Conservation (phyloP, 2,797 vertebrate species). For the Esox masquinongy region DNA sequence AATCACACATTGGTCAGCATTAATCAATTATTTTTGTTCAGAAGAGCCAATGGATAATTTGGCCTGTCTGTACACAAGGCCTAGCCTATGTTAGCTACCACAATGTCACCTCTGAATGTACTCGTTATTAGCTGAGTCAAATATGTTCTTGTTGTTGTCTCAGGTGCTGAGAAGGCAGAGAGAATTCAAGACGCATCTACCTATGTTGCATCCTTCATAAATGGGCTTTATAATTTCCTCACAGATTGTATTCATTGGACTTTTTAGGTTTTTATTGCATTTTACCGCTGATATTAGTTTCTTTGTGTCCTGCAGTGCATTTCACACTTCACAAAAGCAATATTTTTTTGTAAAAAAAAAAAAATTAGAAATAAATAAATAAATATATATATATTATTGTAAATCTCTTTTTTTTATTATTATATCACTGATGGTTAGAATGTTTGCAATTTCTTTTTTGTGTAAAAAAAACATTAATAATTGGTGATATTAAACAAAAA, state of each 20-base stretch:
- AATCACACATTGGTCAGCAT: conserved; percentile 43
- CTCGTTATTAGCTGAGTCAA: conserved; percentile 72
- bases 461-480: too few relatives aligned
- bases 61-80: conserved; percentile 33
- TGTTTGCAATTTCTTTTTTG: too few relatives aligned
- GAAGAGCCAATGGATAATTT: conserved; percentile 55
- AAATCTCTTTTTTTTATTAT: too few relatives aligned
- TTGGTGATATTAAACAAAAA: too few relatives aligned
- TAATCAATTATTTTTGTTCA: conserved; percentile 54
- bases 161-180: conserved; percentile 68
- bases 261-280: background rate
- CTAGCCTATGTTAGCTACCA: conserved; percentile 22
- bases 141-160: conserved; percentile 35
- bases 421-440: too few relatives aligned
- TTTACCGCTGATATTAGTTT: background rate
- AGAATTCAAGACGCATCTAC: conserved; percentile 51
- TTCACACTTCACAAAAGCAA: background rate
- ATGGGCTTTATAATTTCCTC: background rate
- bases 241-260: conserved; percentile 21
- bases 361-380: too few relatives aligned
- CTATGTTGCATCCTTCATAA: conserved; percentile 27
- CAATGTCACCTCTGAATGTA: conserved; percentile 68
- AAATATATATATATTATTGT: too few relatives aligned
- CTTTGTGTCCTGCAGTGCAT: background rate
- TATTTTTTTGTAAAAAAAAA: too few relatives aligned